Evolutionary conservation across 2,797 vertebrate genomes (phyloP), one percentile per base, ranked within the genome.

Genomic region (Lepilemur ruficaudatus): DNA sequence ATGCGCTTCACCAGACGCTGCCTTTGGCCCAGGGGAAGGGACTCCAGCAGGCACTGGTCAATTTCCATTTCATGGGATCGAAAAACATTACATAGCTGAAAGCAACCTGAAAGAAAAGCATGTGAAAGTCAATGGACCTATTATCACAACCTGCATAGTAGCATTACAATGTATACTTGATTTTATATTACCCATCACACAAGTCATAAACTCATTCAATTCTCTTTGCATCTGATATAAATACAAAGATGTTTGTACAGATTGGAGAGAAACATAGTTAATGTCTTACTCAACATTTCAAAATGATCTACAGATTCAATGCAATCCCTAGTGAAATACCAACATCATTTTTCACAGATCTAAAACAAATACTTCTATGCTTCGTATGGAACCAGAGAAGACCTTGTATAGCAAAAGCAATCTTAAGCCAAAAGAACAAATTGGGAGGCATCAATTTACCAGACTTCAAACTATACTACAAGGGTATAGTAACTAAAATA

Each of bases 21-120:
- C 73, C 99, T 98, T 98, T 99, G 99, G 97, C 99, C 99, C 0
- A 99, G 98, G 65, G 99, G 99, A 81, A 99, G 99, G 95, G 99
- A 99, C 99, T 99, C 99, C 99, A 99, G 99, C 98, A 99, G 98
- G 98, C 99, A 99, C 99, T 99, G 99, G 99, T 99, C 99, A 98
- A 99, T 99, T 99, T 99, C 99, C 99, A 99, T 99, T 98, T 99
- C 99, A 98, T 99, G 99, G 78, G 99, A 98, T 97, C 99, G 99
- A 97, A 99, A 99, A 97, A 99, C 99, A 97, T 99, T 99, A 99
- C 99, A 99, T 99, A 99, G 99, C 99, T 99, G 99, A 98, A 99
- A 99, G 99, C 99, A 99, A 99, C 99, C 99, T 99, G 96, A 8
- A 97, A 96, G 76, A 97, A 69, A 96, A 11, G 2, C 65, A 88